Conservation (phyloP, 2,113 vertebrate genomes). For the Dipodomys spectabilis region DNA sequence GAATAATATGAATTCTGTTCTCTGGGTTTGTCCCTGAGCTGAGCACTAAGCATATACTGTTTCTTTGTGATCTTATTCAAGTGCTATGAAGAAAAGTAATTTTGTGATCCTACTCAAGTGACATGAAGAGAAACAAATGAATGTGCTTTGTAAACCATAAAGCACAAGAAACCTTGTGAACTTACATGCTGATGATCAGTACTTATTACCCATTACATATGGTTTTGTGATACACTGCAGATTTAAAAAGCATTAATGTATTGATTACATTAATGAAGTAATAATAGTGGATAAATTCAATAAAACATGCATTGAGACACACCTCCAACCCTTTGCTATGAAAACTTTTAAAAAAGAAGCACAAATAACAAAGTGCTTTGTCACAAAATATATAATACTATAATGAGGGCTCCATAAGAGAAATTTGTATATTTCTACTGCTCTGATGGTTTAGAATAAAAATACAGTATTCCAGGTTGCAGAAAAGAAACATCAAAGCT, state of each 20-base stretch:
- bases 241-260: too few relatives aligned
- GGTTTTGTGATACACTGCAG: background rate
- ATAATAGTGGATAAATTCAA: too few relatives aligned
- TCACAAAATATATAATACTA: background rate
- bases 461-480: conserved; percentile 30
- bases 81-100: conserved; percentile 31
- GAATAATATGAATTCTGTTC: conserved; percentile 50
- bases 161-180: background rate
- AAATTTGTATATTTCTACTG: conserved; percentile 54
- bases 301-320: too few relatives aligned
- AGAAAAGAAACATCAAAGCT: conserved; percentile 46
- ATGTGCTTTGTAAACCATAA: conserved; percentile 46
- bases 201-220: background rate
- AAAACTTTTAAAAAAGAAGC: background rate
- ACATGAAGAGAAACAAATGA: conserved; percentile 47
- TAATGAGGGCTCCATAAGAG: conserved; percentile 16
- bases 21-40: conserved; percentile 20
- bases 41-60: conserved; percentile 14
- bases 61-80: conserved; percentile 7
- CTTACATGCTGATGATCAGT: conserved; percentile 28
- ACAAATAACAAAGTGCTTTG: conserved; percentile 28
- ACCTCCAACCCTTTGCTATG: too few relatives aligned
- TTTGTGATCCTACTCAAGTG: background rate
- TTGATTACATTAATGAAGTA: too few relatives aligned
- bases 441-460: conserved; percentile 58